Evolutionary conservation across 2,888 invertebrate genomes (phyloP), one percentile per base, ranked within the genome.

Genomic region (Mesorhabditis spiculigera): DNA sequence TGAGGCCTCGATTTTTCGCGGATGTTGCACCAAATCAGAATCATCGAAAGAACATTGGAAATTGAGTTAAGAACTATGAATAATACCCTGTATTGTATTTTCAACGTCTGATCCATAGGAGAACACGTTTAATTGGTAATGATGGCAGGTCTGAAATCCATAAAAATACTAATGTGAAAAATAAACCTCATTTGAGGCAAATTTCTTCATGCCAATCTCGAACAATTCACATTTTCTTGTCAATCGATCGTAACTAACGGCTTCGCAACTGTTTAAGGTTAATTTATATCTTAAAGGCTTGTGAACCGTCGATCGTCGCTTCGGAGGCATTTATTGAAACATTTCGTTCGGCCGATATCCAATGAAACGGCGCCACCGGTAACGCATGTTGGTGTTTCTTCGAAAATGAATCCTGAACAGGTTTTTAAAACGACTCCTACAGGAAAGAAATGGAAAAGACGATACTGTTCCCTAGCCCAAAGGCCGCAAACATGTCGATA

Each of bases 171-270:
- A n/a, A 50, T 2, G 3, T n/a, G 8, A 13, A 13, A 2, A 13
- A 2, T 3, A 13, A 13, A 50, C 58, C 58, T 50, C 58, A 13
- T 50, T n/a, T 10, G 58, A 50, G 10, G 58, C 8, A 50, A 50
- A 50, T 50, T 50, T 50, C 58, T 50, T n/a, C 58, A 13, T n/a
- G n/a, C n/a, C 58, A n/a, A 50, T 50, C 58, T 50, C 58, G 58
- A 50, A 50, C 8, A 50, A n/a, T n/a, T 50, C 58, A n/a, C 58
- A 50, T 13, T 13, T 10, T 3, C 10, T n/a, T 50, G 58, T 50
- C 58, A 13, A 10, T 50, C 58, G 58, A n/a, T 50, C 10, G n/a
- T 50, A 50, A 2, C 10, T 13, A 13, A 50, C n/a, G 10, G 58
- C 8, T 13, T n/a, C 58, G n/a, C 58, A 50, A 28, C 28, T 28